phyloP scores from a whole-genome alignment of 1,140 invertebrate species.

The Pachyrhynchus sulphureomaculatus region DNA sequence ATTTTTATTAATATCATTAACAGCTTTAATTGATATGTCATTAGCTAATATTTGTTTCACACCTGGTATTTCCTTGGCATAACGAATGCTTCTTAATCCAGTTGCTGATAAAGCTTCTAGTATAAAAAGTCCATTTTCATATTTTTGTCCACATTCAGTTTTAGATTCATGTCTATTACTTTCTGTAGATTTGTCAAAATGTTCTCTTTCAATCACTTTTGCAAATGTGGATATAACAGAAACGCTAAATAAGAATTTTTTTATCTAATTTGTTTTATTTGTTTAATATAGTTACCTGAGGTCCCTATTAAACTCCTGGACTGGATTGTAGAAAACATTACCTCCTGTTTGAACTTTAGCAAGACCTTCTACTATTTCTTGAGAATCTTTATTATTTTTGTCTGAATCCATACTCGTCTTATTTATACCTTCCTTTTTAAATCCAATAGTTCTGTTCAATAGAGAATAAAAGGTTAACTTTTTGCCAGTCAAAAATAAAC shows the following conservation, averaged over 20 bases:
- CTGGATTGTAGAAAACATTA: conserved; percentile 95
- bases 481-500: no score
- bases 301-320: conserved; percentile 97
- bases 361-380: conserved; percentile 67
- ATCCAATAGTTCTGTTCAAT: no score
- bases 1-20: conserved; percentile 84
- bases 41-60: conserved; percentile 88
- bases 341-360: conserved; percentile 69
- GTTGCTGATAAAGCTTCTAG: conserved; percentile 95
- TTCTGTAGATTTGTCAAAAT: no score
- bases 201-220: conserved; percentile 48
- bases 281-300: conserved; percentile 64
- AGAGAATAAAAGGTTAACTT: no score
- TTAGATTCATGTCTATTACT: no score
- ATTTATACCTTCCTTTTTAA: no score
- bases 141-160: conserved; percentile 35
- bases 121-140: conserved; percentile 67
- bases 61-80: conserved; percentile 89
- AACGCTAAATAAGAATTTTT: conserved; percentile 52
- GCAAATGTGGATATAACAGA: conserved; percentile 62
- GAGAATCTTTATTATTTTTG: background rate
- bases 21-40: conserved; percentile 87
- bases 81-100: conserved; percentile 92
- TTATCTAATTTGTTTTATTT: conserved; percentile 7
- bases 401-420: conserved; percentile 1